These are phyloP conservation scores for Drosophila niveifrons DNA, from an alignment of 2,888 invertebrate species.

Conservation along the genomic window DNA sequence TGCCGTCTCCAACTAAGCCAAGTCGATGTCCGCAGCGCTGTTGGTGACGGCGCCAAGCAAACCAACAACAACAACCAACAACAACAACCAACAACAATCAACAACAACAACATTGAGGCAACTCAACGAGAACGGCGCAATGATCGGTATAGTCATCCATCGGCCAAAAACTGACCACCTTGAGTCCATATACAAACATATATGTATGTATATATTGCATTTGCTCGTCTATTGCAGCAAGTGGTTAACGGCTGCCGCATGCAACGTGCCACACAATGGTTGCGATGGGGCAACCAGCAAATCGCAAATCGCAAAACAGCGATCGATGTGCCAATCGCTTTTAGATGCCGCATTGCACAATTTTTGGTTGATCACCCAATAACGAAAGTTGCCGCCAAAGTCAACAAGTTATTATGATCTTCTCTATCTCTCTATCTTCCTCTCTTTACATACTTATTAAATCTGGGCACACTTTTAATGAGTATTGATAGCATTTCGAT, in stretches of 20 bases:
- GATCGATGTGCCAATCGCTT: conserved; percentile 59
- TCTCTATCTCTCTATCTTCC: too few relatives aligned
- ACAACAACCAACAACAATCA: conserved; percentile 20
- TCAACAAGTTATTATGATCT: too few relatives aligned
- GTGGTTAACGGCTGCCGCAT: conserved; percentile 33
- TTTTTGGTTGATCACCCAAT: too few relatives aligned
- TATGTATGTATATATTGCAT: too few relatives aligned
- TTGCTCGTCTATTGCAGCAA: too few relatives aligned
- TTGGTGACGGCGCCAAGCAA: conserved; percentile 29
- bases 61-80: conserved; percentile 1
- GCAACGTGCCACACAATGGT: conserved; percentile 43
- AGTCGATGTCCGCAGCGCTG: conserved; percentile 29
- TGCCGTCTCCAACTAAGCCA: conserved; percentile 9
- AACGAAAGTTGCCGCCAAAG: too few relatives aligned
- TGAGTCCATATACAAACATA: conserved; percentile 49
- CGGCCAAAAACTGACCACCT: conserved; percentile 56
- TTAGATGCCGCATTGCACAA: conserved; percentile 4
- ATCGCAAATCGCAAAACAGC: conserved; percentile 46
- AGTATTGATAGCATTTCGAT: too few relatives aligned
- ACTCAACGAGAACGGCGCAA: conserved; percentile 67
- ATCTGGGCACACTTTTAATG: too few relatives aligned
- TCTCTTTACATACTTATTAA: too few relatives aligned
- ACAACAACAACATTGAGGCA: conserved; percentile 25
- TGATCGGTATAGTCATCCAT: conserved; percentile 47
- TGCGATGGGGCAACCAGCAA: conserved; percentile 45